Evolutionary conservation across 2,888 invertebrate species (phyloP), one percentile per base, ranked within the genome.

Genomic region (Poecilus cupreus): DNA sequence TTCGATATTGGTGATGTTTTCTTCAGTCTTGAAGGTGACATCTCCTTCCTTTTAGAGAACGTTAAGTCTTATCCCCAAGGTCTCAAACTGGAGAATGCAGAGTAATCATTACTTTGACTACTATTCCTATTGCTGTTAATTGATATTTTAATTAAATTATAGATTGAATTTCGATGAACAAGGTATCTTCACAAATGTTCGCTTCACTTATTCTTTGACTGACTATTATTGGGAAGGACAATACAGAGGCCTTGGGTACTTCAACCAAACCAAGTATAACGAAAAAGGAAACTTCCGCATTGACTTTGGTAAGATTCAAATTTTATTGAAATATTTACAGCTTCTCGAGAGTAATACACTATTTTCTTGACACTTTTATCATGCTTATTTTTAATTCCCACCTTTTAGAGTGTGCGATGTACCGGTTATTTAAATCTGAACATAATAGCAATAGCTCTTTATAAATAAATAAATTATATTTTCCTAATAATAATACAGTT

Each of bases 1-100:
- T 60, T 60, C 13, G 60, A 60, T 3, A 60, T 60, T 22, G 60
- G 60, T 24, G 60, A 60, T 60, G 26, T 26, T 11, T 60, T 60
- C 11, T 60, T n/a, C 13, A 60, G 22, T 13, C 6, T 60, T 4
- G 60, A 60, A 6, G 13, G 26, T 10, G 60, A 60, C 13, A 0
- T 60, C 4, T 60, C 26, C 0, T 60, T 60, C 60, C 60, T 26
- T 13, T 24, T 60, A 13, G 60, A 60, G 26, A 24, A 60, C 26
- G 60, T 60, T 26, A 60, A 60, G n/a, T 60, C 60, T 1, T 60
- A 60, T 26, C 26, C 60, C 11, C 22, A 26, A 13, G 26, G 4
- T n/a, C 10, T 13, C 26, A 26, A 26, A 13, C 13, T 60, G 8
- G 60, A 13, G 60, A 60, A 60, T 6, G 24, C 60, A 10, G 26